Evolutionary conservation across 2,113 vertebrate species (phyloP), one percentile per base, ranked within the genome.

Genomic region (Bufo bufo): DNA sequence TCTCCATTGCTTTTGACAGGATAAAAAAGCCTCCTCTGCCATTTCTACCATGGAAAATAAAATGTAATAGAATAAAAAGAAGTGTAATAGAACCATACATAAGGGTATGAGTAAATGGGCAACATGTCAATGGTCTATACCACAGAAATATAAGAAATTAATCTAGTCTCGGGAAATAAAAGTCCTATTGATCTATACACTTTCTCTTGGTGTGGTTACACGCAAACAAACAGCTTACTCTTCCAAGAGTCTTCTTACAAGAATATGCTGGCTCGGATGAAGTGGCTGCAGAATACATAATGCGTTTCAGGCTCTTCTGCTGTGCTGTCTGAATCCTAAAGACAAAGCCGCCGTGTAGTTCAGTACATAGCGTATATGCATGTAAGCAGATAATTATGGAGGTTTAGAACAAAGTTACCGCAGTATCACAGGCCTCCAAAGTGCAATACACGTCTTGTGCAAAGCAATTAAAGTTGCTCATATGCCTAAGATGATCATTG

Each of bases 191-290:
- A 75, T 75, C 72, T 75, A 43, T 47, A 17, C 72, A 75, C 50
- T 50, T 75, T 75, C 72, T 50, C 47, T 20, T 75, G 16, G 17
- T 75, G 72, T 75, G 72, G 72, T 75, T 75, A 75, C 72, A 49
- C 72, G 20, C 43, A 74, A 72, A 72, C 71, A 74, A 50, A 75
- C 72, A 20, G 72, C 72, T 75, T 75, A 75, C 72, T 45, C 71
- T 45, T 75, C 72, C 8, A 50, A 49, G 72, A 50, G 50, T 75
- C 72, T 8, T 45, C 72, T 75, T 75, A 3, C 45, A 20, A 50
- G 72, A 75, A 49, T 75, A 49, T 75, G 45, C 72, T 75, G 72
- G 47, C 72, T 49, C 17, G 9, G 50, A 50, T 50, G 47, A 50
- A 75, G 17, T 75, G 72, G 45, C 72, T 49, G 72, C 3, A 49